Evolutionary conservation across 2,888 invertebrate genomes (phyloP), one percentile per base, ranked within the genome.

Genomic region (Allophyes oxyacanthae): DNA sequence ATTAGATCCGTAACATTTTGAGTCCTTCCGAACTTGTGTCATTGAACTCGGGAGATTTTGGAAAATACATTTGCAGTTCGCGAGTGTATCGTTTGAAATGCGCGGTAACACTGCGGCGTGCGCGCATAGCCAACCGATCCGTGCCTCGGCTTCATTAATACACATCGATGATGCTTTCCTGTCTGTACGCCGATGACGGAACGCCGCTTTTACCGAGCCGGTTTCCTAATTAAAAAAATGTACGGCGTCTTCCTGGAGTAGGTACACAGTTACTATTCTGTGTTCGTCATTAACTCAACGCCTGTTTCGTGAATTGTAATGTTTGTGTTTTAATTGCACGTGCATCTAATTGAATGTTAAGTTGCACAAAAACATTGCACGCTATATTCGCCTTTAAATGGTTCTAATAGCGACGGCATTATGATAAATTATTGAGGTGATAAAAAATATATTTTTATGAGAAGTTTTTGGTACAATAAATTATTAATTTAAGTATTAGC

Each of bases 181-280:
- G 90, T 86, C 83, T 78, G 76, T 78, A 81, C 79, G 73, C 66
- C 82, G 77, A 88, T 89, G 92, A 90, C 92, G 92, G 92, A 92
- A 93, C 91, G 87, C 86, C 86, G 88, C 89, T 91, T 93, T 90
- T 90, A 90, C 90, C 79, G 67, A 86, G 87, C 84, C 88, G 86
- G 90, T 91, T 93, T 93, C 91, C 92, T 93, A 89, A 90, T 92
- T 89, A 88, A 91, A 92, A 92, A 91, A 85, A 85, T 80, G 62
- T 76, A 68, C 57, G 14, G 26, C 50, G 56, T 59, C 76, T 75
- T 75, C 76, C 75, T 75, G 76, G 62, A 75, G 48, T n/a, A n/a
- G n/a, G n/a, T 57, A 53, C 28, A 34, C 52, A 36, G 38, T 69
- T 75, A 59, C 56, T 48, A 64, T 76, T 61, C 63, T 41, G 54